Evolutionary conservation across 2,797 vertebrate species (phyloP), one percentile per base, ranked within the genome.

Genomic region (Antennarius maculatus): DNA sequence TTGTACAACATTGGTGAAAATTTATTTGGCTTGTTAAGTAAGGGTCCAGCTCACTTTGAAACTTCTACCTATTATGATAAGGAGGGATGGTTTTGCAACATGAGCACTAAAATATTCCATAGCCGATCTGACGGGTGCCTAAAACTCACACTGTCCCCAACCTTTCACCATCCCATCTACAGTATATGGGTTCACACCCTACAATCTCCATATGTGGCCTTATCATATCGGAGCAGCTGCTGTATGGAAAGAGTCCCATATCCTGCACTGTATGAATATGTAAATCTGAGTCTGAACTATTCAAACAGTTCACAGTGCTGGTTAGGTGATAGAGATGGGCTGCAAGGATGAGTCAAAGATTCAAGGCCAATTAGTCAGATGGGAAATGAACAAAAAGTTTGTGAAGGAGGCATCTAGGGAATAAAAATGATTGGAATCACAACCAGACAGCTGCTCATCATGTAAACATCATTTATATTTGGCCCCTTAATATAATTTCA

Each of bases 181-280:
- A 23, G 23, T 23, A 34, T 69, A 62, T 51, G 62, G 55, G 56
- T 62, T 83, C 70, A 56, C 58, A 77, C 67, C 45, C 56, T 57
- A 63, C 47, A 67, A 80, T 80, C 81, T 66, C 80, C 65, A 74
- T n/a, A 57, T 77, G 83, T 31, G 68, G 81, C 60, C 77, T 86
- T 72, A 82, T 89, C 83, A 72, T 51, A 61, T 74, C 7, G 9
- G 16, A 68, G 74, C 71, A 78, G 85, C 84, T 77, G 81, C 83
- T 69, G 69, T 41, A 70, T 37, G 55, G 61, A 55, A 72, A 74
- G 64, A 80, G 47, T 72, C 69, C 76, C 64, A 34, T 65, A 70
- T 73, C 53, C 54, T 18, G 6, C 23, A 17, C 53, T 14, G 28
- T 79, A 72, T 81, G 66, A 85, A 84, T 77, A 66, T 77, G 73